Evolutionary conservation across 2,113 vertebrate genomes (phyloP).

Genomic region (Ailurus styani): DNA sequence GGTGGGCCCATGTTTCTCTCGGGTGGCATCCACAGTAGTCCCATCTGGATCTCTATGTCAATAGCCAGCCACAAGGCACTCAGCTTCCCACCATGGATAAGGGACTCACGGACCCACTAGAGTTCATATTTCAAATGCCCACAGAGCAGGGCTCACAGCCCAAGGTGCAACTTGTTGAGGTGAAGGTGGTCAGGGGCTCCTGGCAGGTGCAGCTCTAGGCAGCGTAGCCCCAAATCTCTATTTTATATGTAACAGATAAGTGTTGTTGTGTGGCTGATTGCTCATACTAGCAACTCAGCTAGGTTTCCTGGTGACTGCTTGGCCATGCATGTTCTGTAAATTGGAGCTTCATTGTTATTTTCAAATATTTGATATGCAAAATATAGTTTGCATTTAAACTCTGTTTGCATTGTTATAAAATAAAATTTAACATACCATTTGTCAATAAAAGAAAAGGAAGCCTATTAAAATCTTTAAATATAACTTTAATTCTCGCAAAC

Average conservation of each 20-base stretch:
- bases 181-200: not conserved
- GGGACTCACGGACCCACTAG: not conserved
- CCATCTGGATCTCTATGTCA: not conserved
- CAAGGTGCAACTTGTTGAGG: not conserved
- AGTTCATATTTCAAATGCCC: not conserved
- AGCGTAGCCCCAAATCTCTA: not conserved
- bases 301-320: not conserved
- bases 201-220: not conserved
- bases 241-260: not conserved
- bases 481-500: conserved; percentile 33
- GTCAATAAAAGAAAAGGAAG: not conserved
- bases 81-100: not conserved
- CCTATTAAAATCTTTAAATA: conserved; percentile 28
- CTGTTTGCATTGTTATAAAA: conserved; percentile 31
- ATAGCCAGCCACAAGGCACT: not conserved
- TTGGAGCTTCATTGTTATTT: not conserved
- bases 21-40: not conserved
- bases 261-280: not conserved
- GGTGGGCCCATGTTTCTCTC: not conserved
- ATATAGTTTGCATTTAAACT: not conserved
- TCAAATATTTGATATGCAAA: not conserved
- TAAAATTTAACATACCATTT: conserved; percentile 28
- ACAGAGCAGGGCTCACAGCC: not conserved
- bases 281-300: not conserved
- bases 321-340: not conserved